A percentile compares a stretch with the other conserved stretches of the same genome.
phyloP scores from a whole-genome alignment of 2,888 invertebrate genomes.

The Dione vanillae region DNA sequence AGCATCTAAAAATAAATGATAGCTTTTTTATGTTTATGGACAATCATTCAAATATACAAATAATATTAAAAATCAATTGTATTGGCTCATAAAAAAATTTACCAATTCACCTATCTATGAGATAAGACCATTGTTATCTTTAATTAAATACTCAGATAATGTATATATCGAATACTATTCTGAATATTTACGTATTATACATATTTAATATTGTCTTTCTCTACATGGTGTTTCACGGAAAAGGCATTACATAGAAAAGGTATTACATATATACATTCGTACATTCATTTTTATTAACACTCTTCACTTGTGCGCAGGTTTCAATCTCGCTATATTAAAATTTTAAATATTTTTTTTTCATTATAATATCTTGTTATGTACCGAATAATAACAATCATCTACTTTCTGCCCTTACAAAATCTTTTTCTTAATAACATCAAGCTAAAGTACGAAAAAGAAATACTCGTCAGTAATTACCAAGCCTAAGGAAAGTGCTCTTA shows the following conservation, averaged over 20 bases:
- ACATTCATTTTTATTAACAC: too few relatives aligned
- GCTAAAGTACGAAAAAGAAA: conserved; percentile 5
- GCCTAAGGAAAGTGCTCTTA: conserved; percentile 7
- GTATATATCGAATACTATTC: conserved; percentile 1
- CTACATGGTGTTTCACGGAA: neutral
- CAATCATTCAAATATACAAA: neutral
- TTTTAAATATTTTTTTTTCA: too few relatives aligned
- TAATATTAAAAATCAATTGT: neutral
- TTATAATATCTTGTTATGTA: neutral
- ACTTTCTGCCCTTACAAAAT: neutral
- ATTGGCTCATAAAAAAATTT: conserved; percentile 9
- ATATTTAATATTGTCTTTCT: neutral
- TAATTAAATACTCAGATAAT: conserved; percentile 23
- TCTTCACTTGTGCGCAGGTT: too few relatives aligned
- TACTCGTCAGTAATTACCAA: conserved; percentile 11
- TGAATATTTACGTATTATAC: conserved; percentile 18
- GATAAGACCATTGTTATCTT: conserved; percentile 16
- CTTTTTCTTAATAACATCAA: conserved; percentile 3
- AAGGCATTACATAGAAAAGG: too few relatives aligned
- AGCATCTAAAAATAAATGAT: neutral
- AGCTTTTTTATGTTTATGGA: conserved; percentile 4
- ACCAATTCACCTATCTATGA: conserved; percentile 16
- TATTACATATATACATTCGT: too few relatives aligned
- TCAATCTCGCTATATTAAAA: too few relatives aligned
- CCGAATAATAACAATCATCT: neutral